Conservation (phyloP, 2,888 invertebrate species). For the Osmoderma eremita region DNA sequence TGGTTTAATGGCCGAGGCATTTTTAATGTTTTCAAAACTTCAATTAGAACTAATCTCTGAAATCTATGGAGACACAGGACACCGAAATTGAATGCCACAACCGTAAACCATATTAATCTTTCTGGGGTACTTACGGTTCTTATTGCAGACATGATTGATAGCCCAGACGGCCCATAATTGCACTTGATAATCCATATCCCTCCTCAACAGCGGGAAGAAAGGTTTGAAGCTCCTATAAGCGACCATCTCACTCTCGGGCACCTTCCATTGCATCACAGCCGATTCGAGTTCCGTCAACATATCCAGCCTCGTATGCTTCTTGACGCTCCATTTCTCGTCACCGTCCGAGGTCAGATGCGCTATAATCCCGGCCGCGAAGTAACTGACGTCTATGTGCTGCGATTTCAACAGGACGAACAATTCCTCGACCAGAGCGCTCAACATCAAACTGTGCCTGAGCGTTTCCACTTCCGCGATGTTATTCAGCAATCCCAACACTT, state of each 20-base stretch:
- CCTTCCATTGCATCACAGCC: slow-evolving; percentile 73
- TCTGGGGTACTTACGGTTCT: slow-evolving; percentile 70
- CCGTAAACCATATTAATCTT: too few species aligned
- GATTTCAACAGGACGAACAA: slow-evolving; percentile 63
- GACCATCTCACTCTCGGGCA: slow-evolving; percentile 80
- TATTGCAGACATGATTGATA: slow-evolving; percentile 80
- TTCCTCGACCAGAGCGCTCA: slow-evolving; percentile 52
- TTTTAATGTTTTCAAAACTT: too few species aligned
- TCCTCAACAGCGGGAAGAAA: slow-evolving; percentile 73
- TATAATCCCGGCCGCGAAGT: slow-evolving; percentile 79
- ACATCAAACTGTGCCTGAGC: slow-evolving; percentile 60
- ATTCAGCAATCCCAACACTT: slow-evolving; percentile 77
- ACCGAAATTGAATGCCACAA: too few species aligned
- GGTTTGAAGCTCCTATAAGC: slow-evolving; percentile 78
- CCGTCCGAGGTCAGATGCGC: slow-evolving; percentile 75
- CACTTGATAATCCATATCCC: slow-evolving; percentile 71
- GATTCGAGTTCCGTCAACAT: slow-evolving; percentile 67
- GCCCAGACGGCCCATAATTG: slow-evolving; percentile 85
- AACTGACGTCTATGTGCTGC: slow-evolving; percentile 74
- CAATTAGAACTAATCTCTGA: too few species aligned
- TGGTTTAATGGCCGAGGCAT: too few species aligned
- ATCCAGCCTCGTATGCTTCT: slow-evolving; percentile 53
- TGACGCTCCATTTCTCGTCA: slow-evolving; percentile 65
- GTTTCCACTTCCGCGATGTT: slow-evolving; percentile 78
- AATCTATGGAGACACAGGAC: too few species aligned